Conservation (phyloP, 53 echinoderm and acorn worm species). For the Crossaster papposus region DNA sequence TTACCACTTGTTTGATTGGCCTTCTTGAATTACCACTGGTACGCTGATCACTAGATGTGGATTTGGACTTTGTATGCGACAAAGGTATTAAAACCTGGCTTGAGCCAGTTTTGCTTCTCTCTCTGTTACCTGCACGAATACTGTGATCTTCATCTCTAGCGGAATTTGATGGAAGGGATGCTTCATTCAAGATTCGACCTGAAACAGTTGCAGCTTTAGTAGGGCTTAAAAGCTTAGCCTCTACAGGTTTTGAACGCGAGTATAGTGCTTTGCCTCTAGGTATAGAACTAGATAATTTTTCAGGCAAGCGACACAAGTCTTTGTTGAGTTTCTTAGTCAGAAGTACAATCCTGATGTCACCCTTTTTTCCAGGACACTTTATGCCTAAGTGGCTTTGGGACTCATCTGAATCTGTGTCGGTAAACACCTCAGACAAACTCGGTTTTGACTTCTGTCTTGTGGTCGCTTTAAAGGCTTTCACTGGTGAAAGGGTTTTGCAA, state of each 20-base stretch:
- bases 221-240: not conserved
- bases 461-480: not conserved
- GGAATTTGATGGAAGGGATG: not conserved
- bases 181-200: not conserved
- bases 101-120: not conserved
- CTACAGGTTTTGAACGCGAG: not conserved
- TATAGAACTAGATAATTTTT: not conserved
- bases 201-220: not conserved
- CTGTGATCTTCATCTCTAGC: constrained; percentile 2
- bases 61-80: not conserved
- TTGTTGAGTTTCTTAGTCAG: not conserved
- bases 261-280: not conserved
- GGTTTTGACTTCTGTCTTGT: not conserved
- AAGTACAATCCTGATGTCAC: not conserved
- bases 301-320: not conserved
- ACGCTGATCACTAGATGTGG: not conserved
- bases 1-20: constrained; percentile 23
- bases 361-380: not conserved
- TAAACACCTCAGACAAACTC: not conserved
- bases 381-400: not conserved
- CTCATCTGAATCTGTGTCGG: constrained; percentile 2
- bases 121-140: not conserved
- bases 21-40: not conserved
- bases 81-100: not conserved
- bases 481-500: not conserved